phyloP scores from a whole-genome alignment of 2,113 vertebrate species.

The Pampusana beccarii region DNA sequence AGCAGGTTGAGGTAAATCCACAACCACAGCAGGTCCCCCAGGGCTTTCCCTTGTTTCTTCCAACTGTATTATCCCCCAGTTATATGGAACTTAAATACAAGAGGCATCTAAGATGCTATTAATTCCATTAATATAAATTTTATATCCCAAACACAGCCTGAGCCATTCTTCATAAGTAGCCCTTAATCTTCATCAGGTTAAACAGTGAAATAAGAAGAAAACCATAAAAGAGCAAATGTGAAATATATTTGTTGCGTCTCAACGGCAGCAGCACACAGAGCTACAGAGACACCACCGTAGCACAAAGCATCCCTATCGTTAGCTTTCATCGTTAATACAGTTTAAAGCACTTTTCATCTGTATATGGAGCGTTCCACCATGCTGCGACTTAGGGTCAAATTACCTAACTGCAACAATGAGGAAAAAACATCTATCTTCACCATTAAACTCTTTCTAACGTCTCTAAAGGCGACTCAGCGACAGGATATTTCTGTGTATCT shows the following conservation, averaged over 20 bases:
- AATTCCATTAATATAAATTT: neutral
- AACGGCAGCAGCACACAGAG: neutral
- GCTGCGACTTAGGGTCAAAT: neutral
- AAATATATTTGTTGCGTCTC: neutral
- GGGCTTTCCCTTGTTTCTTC: neutral
- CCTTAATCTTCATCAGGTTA: neutral
- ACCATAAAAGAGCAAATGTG: neutral
- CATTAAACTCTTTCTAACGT: neutral
- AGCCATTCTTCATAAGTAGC: neutral
- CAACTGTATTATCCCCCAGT: neutral
- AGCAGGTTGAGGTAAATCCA: neutral
- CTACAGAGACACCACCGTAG: neutral
- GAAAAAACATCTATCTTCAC: neutral
- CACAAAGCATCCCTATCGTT: neutral
- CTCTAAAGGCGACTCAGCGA: fast-evolving
- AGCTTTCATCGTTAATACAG: neutral
- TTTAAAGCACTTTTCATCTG: neutral
- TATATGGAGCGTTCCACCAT: neutral
- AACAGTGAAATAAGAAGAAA: neutral
- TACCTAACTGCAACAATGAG: neutral
- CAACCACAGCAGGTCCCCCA: neutral
- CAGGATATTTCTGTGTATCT: neutral
- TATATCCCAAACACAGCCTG: neutral
- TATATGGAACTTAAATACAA: neutral
- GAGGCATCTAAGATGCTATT: neutral